Evolutionary conservation across 1,140 invertebrate genomes (phyloP).

Genomic region (Drosophila kikkawai): DNA sequence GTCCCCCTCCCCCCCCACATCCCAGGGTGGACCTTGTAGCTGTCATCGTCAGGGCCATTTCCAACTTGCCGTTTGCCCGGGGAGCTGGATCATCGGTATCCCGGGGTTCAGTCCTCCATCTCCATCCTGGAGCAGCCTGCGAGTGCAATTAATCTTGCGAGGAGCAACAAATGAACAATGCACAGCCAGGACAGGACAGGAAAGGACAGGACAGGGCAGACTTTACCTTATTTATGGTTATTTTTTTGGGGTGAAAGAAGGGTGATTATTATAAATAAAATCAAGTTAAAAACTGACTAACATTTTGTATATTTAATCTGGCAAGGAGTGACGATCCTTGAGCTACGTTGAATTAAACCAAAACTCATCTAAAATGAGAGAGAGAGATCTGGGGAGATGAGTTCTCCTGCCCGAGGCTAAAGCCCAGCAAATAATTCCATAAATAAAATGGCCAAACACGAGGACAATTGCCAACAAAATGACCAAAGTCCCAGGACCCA

Average conservation of each 20-base stretch:
- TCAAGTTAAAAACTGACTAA: background rate
- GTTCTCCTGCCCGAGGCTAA: background rate
- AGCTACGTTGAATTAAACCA: background rate
- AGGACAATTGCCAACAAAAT: conserved; percentile 30
- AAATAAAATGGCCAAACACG: conserved; percentile 8
- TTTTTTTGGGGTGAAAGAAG: no score
- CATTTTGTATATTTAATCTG: background rate
- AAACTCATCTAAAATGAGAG: no score
- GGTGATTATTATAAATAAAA: conserved; percentile 3
- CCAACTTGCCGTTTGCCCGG: conserved; percentile 14
- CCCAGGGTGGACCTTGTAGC: conserved; percentile 7
- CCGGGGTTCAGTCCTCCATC: background rate
- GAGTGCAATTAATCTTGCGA: conserved; percentile 40
- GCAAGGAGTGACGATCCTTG: background rate
- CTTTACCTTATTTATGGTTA: background rate
- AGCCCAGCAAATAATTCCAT: conserved; percentile 6
- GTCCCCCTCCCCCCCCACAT: background rate
- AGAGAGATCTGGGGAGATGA: background rate
- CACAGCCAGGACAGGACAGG: background rate
- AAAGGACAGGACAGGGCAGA: background rate
- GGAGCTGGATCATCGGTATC: conserved; percentile 26
- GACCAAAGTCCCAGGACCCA: conserved; percentile 10
- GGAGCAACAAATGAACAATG: conserved; percentile 41
- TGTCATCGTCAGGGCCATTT: conserved; percentile 27
- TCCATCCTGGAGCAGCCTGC: conserved; percentile 9